Conservation (phyloP, 2,797 vertebrate genomes). For the Mus spretus region DNA sequence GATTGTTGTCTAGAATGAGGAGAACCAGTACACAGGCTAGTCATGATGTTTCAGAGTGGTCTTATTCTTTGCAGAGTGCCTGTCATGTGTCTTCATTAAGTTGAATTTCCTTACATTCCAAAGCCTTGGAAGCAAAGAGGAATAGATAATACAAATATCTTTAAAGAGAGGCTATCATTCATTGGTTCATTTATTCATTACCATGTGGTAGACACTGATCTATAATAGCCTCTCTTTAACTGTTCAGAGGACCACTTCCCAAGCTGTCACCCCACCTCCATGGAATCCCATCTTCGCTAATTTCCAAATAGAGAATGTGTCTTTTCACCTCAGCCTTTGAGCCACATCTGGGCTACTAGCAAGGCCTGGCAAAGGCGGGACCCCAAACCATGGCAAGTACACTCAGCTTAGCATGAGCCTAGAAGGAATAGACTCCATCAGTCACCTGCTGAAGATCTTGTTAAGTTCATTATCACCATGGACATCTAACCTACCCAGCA, state of each 20-base stretch:
- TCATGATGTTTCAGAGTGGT: background rate
- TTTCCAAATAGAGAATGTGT: background rate
- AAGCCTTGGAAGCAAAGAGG: background rate
- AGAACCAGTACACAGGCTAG: background rate
- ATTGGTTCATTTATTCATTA: background rate
- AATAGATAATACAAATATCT: background rate
- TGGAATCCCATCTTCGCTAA: background rate
- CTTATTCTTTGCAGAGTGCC: background rate
- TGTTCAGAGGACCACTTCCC: slow-evolving; percentile 1
- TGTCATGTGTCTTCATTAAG: background rate
- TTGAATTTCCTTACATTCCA: background rate
- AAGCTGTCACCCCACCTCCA: slow-evolving; percentile 38
- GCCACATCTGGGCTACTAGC: background rate
- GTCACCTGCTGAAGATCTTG: background rate
- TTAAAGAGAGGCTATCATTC: background rate
- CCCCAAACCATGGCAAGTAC: background rate
- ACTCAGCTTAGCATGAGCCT: background rate
- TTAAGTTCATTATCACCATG: background rate
- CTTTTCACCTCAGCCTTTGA: slow-evolving; percentile 2
- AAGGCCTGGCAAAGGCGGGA: background rate
- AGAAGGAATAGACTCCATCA: background rate
- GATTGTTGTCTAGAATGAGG: background rate
- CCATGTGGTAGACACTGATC: background rate
- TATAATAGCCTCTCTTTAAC: background rate
- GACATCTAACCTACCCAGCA: background rate